These are phyloP conservation scores for Brachypodius melanocephalos DNA, from an alignment of 2,113 vertebrate species.

Conservation along the genomic window DNA sequence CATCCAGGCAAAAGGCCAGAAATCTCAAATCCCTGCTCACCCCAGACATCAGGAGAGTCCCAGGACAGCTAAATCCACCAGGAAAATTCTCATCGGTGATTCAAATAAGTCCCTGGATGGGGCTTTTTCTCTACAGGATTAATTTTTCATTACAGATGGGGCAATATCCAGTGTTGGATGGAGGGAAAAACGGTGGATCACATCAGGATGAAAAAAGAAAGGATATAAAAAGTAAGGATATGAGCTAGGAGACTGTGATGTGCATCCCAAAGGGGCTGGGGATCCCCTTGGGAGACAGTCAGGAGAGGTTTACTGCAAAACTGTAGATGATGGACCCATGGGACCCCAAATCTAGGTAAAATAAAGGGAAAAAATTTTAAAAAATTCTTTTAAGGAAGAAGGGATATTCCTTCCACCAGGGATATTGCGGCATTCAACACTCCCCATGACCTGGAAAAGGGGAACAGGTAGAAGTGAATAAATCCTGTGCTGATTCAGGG, in stretches of 20 bases:
- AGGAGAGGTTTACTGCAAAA: background rate
- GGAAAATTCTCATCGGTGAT: background rate
- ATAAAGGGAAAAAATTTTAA: background rate
- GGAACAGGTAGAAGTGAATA: too few relatives aligned
- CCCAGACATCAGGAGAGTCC: background rate
- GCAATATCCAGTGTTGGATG: background rate
- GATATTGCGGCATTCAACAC: fast-evolving
- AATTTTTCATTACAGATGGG: background rate
- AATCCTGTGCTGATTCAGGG: fast-evolving
- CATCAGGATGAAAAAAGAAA: fast-evolving
- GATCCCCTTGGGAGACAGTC: fast-evolving
- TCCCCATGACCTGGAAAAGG: fast-evolving
- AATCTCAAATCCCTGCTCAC: background rate
- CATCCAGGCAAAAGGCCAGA: fast-evolving
- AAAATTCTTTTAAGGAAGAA: background rate
- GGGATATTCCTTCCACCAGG: background rate
- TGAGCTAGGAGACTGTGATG: fast-evolving
- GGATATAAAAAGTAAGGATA: fast-evolving
- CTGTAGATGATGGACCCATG: fast-evolving
- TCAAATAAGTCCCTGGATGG: background rate
- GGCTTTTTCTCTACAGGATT: background rate
- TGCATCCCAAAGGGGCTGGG: background rate
- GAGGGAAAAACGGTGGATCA: fast-evolving
- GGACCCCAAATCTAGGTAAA: background rate
- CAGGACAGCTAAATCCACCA: fast-evolving